phyloP scores from a whole-genome alignment of 2,888 invertebrate genomes.

The Campopleginae sp. region DNA sequence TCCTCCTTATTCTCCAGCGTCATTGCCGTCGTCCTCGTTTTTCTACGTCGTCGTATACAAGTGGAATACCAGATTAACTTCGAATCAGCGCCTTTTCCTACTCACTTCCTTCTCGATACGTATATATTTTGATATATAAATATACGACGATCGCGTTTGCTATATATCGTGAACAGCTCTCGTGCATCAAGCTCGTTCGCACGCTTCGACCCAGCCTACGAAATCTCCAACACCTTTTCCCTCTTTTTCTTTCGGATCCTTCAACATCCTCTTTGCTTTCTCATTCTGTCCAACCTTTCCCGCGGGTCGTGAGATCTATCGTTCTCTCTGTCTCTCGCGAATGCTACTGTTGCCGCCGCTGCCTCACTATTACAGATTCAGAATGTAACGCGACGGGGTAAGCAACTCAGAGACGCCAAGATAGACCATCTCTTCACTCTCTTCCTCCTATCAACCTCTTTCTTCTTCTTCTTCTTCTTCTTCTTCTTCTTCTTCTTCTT shows the following conservation, averaged over 20 bases:
- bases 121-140: slow-evolving; percentile 23
- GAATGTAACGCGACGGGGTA: slow-evolving; percentile 70
- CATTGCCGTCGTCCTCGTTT: slow-evolving; percentile 46
- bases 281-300: slow-evolving; percentile 58
- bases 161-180: slow-evolving; percentile 34
- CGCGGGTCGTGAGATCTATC: slow-evolving; percentile 59
- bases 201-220: slow-evolving; percentile 58
- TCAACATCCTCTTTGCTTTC: slow-evolving; percentile 56
- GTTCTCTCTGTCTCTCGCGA: slow-evolving; percentile 56
- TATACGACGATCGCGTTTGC: slow-evolving; percentile 2
- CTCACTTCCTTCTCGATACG: slow-evolving; percentile 16
- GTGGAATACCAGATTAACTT: slow-evolving; percentile 70
- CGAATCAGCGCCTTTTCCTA: slow-evolving; percentile 67
- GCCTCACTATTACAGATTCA: slow-evolving; percentile 70
- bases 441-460: slow-evolving; percentile 32
- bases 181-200: slow-evolving; percentile 63
- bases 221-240: slow-evolving; percentile 17
- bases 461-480: slow-evolving; percentile 48
- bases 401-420: slow-evolving; percentile 72
- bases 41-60: slow-evolving; percentile 63
- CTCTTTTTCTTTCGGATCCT: slow-evolving; percentile 28
- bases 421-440: slow-evolving; percentile 68
- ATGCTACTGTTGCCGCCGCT: slow-evolving; percentile 49
- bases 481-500: slow-evolving; percentile 28
- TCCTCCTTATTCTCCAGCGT: slow-evolving; percentile 21